Base-by-base conservation (phyloP, 2,113 vertebrate species). In the Eulemur macaco region DNA sequence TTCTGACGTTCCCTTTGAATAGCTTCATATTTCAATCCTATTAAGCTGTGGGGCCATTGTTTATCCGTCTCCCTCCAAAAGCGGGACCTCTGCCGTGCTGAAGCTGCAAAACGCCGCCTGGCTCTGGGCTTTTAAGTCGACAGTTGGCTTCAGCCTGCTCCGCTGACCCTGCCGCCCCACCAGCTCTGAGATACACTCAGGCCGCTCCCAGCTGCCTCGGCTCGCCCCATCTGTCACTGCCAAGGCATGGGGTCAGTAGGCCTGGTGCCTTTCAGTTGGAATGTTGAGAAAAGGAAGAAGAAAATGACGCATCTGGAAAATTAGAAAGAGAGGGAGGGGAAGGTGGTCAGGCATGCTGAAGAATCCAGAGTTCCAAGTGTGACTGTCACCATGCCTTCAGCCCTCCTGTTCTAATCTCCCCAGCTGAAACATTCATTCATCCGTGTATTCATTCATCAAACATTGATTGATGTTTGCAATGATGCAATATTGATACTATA, bases 21-120 rank as follows among this genome's bases (percentile, higher is more conserved):
- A 20, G 91, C 3, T 0, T 96, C 96, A 7, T 97, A 95, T 98
- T 98, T 98, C 98, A 98, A 29, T n/a, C 96, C 97, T 8, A 82
- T 96, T 98, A 92, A 97, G 96, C 97, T 1, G 0, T 9, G 56
- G 84, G 92, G 91, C 63, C 0, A 1, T 94, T 95, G 97, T 98
- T 96, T 95, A 92, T 96, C 45, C 25, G 92, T 73, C 96, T 92
- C 0, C 3, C 69, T 89, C 89, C 92, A 45, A 91, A 97, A 97
- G 94, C 88, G 63, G 89, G 87, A 93, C 93, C 88, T 97, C 89
- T 74, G 58, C 97, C 90, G 63, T 84, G 95, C 97, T 80, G 71
- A 96, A 84, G 74, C 95, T 93, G 95, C 92, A 77, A 3, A 97
- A 86, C 13, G 42, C 89, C 8, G 2, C 87, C 81, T 39, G 5